These are phyloP conservation scores for Chamaetylas fuelleborni DNA, from an alignment of 2,113 vertebrate species.

Conservation along the genomic window DNA sequence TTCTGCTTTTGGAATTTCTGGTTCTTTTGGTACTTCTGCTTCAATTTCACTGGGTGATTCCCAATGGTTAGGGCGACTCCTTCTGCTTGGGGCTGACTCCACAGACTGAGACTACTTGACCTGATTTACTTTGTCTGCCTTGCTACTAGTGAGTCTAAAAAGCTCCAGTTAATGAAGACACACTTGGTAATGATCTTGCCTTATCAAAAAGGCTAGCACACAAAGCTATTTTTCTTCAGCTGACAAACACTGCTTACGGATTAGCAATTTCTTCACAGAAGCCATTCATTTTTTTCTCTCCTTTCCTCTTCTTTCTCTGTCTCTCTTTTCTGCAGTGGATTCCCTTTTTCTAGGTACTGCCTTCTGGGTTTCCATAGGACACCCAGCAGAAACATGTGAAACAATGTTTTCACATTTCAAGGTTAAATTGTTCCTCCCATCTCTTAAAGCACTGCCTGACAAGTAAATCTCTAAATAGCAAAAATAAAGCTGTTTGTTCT, in stretches of 20 bases:
- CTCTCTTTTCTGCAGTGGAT: not conserved
- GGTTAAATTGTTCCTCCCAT: not conserved
- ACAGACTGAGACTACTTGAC: not conserved
- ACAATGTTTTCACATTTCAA: not conserved
- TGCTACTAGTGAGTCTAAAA: not conserved
- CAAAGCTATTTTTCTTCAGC: not conserved
- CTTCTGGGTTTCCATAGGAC: not conserved
- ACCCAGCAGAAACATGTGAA: not conserved
- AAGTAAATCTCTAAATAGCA: not conserved
- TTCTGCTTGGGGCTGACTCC: not conserved
- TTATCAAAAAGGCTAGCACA: not conserved
- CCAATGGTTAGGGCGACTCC: rapidly evolving
- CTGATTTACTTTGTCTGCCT: not conserved
- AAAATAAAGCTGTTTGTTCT: not conserved
- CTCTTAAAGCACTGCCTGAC: not conserved
- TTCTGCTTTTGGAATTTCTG: not conserved
- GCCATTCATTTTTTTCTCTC: not conserved
- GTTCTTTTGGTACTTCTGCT: not conserved
- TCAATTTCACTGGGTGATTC: not conserved
- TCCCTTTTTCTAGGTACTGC: not conserved
- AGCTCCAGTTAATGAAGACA: not conserved
- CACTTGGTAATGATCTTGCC: not conserved
- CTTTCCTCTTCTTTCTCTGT: not conserved
- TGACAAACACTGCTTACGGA: not conserved
- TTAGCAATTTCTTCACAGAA: not conserved